phyloP scores from a whole-genome alignment of 2,113 vertebrate species.

The Gavialis gangeticus region DNA sequence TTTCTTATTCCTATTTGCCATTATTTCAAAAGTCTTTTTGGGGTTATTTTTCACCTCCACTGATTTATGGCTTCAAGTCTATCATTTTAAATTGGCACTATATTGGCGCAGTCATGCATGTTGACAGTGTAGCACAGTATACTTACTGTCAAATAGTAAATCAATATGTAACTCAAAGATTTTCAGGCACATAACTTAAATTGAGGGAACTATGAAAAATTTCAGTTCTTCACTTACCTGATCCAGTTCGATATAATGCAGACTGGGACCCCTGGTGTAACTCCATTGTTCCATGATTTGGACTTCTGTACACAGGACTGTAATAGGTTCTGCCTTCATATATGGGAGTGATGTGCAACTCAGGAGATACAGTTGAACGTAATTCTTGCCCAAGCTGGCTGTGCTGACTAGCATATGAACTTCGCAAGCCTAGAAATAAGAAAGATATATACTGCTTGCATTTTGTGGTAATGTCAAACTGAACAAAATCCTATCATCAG shows the following conservation, averaged over 20 bases:
- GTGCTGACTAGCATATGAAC: conserved; percentile 94
- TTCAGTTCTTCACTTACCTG: conserved; percentile 80
- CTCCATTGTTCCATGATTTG: conserved; percentile 84
- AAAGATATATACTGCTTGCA: neutral
- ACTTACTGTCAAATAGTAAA: neutral
- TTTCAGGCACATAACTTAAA: neutral
- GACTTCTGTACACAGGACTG: conserved; percentile 91
- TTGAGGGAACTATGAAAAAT: neutral
- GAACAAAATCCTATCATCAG: neutral
- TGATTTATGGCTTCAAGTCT: accelerated
- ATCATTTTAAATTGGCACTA: too few species aligned
- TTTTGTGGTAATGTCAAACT: neutral
- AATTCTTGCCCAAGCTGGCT: conserved; percentile 91
- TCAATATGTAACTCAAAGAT: accelerated
- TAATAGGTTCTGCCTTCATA: conserved; percentile 94
- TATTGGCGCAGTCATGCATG: too few species aligned
- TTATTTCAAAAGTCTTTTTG: neutral
- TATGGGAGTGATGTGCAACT: conserved; percentile 93
- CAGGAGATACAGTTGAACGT: conserved; percentile 90
- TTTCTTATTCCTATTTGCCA: conserved; percentile 1
- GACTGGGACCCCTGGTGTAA: conserved; percentile 87
- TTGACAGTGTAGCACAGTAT: neutral
- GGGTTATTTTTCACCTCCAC: neutral
- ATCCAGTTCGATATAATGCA: conserved; percentile 86
- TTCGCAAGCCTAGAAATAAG: conserved; percentile 85